Evolutionary conservation across 2,888 invertebrate species (phyloP).

Genomic region (Drosophila emarginata): DNA sequence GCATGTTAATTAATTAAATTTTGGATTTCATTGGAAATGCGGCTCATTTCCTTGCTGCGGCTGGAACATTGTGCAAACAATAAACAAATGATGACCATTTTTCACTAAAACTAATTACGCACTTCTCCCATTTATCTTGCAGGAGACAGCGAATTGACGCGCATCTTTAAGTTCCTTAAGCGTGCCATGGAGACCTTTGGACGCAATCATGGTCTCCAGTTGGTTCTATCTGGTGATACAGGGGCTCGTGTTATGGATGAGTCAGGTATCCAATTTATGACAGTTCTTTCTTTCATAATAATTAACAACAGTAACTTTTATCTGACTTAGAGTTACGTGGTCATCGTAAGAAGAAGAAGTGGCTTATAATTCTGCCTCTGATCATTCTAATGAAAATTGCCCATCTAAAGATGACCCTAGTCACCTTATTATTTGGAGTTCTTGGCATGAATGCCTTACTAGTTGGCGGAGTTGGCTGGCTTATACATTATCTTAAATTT

Average conservation of each 20-base stretch:
- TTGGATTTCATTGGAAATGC: slow-evolving; percentile 39
- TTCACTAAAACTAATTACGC: slow-evolving; percentile 23
- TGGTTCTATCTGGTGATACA: slow-evolving; percentile 74
- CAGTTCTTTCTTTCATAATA: not conserved
- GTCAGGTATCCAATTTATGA: slow-evolving; percentile 53
- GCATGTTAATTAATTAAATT: slow-evolving; percentile 45
- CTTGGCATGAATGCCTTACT: slow-evolving; percentile 78
- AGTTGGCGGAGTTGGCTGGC: slow-evolving; percentile 79
- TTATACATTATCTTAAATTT: slow-evolving; percentile 80
- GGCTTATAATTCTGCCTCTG: slow-evolving; percentile 79
- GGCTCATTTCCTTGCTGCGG: slow-evolving; percentile 11
- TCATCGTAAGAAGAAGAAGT: slow-evolving; percentile 73
- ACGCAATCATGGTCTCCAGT: slow-evolving; percentile 78
- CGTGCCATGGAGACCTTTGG: slow-evolving; percentile 78
- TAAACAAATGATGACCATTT: slow-evolving; percentile 43
- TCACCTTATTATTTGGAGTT: slow-evolving; percentile 76
- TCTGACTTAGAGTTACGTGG: slow-evolving; percentile 64
- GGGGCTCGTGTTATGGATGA: slow-evolving; percentile 71
- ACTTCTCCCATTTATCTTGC: slow-evolving; percentile 19
- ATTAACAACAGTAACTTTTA: not conserved
- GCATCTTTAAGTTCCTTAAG: slow-evolving; percentile 78
- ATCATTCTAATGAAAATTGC: slow-evolving; percentile 81
- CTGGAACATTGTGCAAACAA: slow-evolving; percentile 5
- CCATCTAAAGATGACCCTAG: slow-evolving; percentile 79
- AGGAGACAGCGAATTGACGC: slow-evolving; percentile 78